Evolutionary conservation across 2,888 invertebrate genomes (phyloP).

Genomic region (Anoplius nigerrimus): DNA sequence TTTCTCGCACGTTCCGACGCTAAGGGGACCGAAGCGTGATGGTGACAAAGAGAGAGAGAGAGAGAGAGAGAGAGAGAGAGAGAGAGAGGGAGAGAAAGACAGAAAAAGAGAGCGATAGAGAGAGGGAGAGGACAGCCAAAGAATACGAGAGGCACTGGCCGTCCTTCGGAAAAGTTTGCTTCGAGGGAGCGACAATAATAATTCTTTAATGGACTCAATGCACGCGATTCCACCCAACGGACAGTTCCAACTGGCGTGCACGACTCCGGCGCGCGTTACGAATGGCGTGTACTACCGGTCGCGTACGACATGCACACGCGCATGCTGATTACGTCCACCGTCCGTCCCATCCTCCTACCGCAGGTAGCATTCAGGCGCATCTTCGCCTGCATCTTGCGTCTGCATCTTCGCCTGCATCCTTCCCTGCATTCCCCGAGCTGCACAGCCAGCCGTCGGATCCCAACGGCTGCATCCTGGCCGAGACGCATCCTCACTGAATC

Average conservation of each 20-base stretch:
- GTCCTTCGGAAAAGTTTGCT: conserved; percentile 50
- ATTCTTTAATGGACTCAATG: conserved; percentile 44
- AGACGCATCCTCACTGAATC: too few relatives aligned
- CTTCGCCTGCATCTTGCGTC: neutral
- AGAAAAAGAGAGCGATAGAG: neutral
- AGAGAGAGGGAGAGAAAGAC: too few relatives aligned
- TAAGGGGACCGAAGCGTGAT: neutral
- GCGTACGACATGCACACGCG: conserved; percentile 27
- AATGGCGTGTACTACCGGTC: neutral
- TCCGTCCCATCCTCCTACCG: neutral
- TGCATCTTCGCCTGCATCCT: conserved; percentile 24
- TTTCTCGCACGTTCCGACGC: conserved; percentile 13
- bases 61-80: neutral
- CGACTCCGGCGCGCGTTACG: too few relatives aligned
- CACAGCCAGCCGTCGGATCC: neutral
- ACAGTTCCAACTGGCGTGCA: too few relatives aligned
- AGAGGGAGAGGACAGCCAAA: conserved; percentile 10
- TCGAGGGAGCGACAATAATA: conserved; percentile 47
- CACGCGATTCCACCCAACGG: conserved; percentile 42
- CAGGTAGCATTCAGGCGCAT: neutral
- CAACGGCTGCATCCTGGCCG: too few relatives aligned
- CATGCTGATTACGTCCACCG: conserved; percentile 5
- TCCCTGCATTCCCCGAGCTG: neutral
- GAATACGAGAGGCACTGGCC: conserved; percentile 15
- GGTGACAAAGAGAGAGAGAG: neutral